Conservation (phyloP, 2,113 vertebrate species). For the Microtus richardsoni region DNA sequence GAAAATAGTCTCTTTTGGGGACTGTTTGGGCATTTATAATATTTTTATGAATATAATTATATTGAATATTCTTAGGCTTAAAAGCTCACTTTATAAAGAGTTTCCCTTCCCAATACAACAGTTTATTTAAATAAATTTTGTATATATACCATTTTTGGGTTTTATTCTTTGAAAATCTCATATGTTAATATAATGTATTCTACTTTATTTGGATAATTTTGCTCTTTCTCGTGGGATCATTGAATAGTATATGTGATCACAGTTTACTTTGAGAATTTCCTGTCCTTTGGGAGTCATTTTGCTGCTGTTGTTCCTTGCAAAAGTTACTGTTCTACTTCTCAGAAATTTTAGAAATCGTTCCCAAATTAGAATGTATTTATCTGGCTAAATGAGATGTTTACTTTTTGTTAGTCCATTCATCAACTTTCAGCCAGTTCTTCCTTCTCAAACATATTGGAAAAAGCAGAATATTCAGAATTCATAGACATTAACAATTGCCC, state of each 20-base stretch:
- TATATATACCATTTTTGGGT: neutral
- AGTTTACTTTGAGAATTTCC: conserved; percentile 54
- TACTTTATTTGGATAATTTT: neutral
- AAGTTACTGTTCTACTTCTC: neutral
- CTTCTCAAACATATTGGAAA: conserved; percentile 13
- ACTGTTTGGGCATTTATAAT: neutral
- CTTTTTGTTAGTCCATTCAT: neutral
- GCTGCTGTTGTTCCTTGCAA: neutral
- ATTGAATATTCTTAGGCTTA: conserved; percentile 24
- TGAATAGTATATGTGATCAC: conserved; percentile 17
- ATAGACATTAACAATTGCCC: neutral
- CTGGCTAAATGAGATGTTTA: conserved; percentile 29
- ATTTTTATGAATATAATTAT: conserved; percentile 30
- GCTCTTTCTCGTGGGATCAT: conserved; percentile 37
- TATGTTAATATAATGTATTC: neutral
- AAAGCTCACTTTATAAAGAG: neutral
- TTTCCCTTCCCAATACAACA: neutral
- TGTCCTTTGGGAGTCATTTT: neutral
- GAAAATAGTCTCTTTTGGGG: neutral
- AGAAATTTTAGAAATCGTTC: conserved; percentile 25
- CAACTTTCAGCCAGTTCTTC: neutral
- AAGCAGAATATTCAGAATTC: neutral
- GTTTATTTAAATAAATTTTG: neutral
- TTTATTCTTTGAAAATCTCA: conserved; percentile 6
- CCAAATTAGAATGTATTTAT: conserved; percentile 8